Evolutionary conservation across 2,797 vertebrate species (phyloP).

Genomic region (Pelobates cultripes): DNA sequence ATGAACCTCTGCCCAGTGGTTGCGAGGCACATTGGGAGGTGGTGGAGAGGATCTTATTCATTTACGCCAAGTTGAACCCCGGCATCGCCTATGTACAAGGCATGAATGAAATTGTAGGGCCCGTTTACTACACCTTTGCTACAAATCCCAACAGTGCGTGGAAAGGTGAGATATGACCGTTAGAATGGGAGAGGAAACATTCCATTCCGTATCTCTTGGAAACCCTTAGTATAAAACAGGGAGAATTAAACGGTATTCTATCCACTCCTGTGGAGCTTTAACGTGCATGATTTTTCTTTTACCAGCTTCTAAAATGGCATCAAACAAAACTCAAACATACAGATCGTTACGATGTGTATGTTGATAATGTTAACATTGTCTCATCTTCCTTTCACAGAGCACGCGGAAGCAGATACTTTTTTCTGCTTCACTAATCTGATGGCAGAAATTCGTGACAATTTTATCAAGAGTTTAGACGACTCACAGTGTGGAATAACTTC

Average conservation of each 20-base stretch:
- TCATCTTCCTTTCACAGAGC: slow-evolving; percentile 73
- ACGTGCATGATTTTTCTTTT: no score
- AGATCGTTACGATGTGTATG: no score
- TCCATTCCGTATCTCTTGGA: neutral
- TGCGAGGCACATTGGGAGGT: slow-evolving; percentile 98
- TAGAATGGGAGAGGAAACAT: neutral
- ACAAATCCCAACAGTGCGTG: slow-evolving; percentile 89
- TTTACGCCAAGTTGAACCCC: slow-evolving; percentile 97
- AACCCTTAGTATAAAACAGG: no score
- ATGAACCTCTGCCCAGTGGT: slow-evolving; percentile 87
- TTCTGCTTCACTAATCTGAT: slow-evolving; percentile 98
- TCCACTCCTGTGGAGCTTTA: no score
- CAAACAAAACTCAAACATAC: no score
- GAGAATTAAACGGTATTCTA: no score
- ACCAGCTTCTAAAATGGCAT: no score
- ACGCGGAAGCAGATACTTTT: slow-evolving; percentile 95
- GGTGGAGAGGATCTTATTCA: slow-evolving; percentile 96
- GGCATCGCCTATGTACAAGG: slow-evolving; percentile 97
- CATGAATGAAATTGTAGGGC: slow-evolving; percentile 98
- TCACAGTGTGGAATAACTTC: slow-evolving; percentile 97
- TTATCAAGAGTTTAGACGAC: slow-evolving; percentile 97
- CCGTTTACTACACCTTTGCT: slow-evolving; percentile 97
- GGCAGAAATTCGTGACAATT: slow-evolving; percentile 98
- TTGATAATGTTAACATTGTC: neutral
- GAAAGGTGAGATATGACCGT: slow-evolving; percentile 80